Evolutionary conservation across 2,888 invertebrate genomes (phyloP).

Genomic region (Atrina japonica): DNA sequence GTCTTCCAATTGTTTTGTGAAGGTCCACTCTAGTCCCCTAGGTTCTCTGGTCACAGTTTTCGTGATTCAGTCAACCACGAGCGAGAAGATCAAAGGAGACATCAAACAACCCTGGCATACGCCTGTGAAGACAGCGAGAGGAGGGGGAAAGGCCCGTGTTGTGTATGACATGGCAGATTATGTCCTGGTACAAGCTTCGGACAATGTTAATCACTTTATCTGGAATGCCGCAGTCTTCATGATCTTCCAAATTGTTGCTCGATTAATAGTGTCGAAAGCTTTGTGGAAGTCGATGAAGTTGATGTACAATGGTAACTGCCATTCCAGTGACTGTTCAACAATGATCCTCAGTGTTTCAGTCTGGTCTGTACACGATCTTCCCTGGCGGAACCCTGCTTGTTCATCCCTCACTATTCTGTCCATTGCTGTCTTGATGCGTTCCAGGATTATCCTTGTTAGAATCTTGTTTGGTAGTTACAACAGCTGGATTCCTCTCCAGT

Average conservation of each 20-base stretch:
- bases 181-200: not conserved
- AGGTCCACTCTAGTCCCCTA: too few species aligned
- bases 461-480: not conserved
- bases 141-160: not conserved
- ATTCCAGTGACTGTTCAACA: slow-evolving; percentile 44
- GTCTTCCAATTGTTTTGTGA: too few species aligned
- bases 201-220: too few species aligned
- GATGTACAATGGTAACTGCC: slow-evolving; percentile 39
- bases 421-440: slow-evolving; percentile 1
- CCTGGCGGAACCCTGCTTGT: slow-evolving; percentile 41
- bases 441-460: not conserved
- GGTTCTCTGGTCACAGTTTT: too few species aligned
- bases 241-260: slow-evolving; percentile 11
- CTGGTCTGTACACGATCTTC: slow-evolving; percentile 10
- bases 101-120: slow-evolving; percentile 29
- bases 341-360: slow-evolving; percentile 34
- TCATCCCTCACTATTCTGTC: slow-evolving; percentile 2
- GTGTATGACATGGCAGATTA: not conserved
- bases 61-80: too few species aligned
- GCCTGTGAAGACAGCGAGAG: slow-evolving; percentile 7
- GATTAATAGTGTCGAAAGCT: slow-evolving; percentile 34
- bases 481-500: too few species aligned
- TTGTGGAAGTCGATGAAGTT: slow-evolving; percentile 48
- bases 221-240: slow-evolving; percentile 27
- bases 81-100: slow-evolving; percentile 32